Percentiles rank a stretch among this genome's conserved stretches.
Evolutionary conservation across 1,140 invertebrate species (phyloP).

Genomic region (Orussus abietinus): DNA sequence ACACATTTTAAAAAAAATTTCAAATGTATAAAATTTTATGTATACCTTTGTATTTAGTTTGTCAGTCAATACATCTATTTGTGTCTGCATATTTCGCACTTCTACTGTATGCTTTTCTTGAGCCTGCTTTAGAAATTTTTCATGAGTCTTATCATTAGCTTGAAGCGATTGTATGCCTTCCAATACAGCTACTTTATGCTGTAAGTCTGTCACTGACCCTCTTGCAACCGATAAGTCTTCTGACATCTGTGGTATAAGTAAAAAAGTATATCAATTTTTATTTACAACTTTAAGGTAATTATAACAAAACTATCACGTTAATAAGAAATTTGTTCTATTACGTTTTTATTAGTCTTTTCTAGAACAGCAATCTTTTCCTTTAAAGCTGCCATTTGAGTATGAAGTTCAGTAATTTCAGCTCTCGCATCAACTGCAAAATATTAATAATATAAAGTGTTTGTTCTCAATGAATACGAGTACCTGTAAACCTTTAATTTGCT

Average conservation of each 20-base stretch:
- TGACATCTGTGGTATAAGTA: slow-evolving; percentile 26
- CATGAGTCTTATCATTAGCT: slow-evolving; percentile 36
- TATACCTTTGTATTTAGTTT: slow-evolving; percentile 40
- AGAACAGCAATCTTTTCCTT: slow-evolving; percentile 36
- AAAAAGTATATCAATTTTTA: slow-evolving; percentile 10
- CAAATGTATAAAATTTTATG: slow-evolving; percentile 6
- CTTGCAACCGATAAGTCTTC: slow-evolving; percentile 36
- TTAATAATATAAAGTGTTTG: slow-evolving; percentile 6
- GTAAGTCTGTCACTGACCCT: slow-evolving; percentile 35
- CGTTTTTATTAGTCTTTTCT: slow-evolving; percentile 42
- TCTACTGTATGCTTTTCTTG: slow-evolving; percentile 40
- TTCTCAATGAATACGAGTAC: no score
- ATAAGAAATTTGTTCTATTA: no score
- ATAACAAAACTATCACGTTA: background rate
- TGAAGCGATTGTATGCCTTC: slow-evolving; percentile 37
- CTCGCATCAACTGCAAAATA: slow-evolving; percentile 38
- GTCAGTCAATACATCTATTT: slow-evolving; percentile 38
- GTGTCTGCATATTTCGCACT: slow-evolving; percentile 44
- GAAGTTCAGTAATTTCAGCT: slow-evolving; percentile 37
- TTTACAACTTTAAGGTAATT: background rate
- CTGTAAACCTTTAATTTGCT: no score
- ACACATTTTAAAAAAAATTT: slow-evolving; percentile 5
- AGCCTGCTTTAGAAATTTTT: slow-evolving; percentile 42
- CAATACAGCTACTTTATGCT: slow-evolving; percentile 39
- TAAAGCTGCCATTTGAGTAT: slow-evolving; percentile 32